Evolutionary conservation across 2,797 vertebrate genomes (phyloP), one percentile per base, ranked within the genome.

Genomic region (Linurgus olivaceus): DNA sequence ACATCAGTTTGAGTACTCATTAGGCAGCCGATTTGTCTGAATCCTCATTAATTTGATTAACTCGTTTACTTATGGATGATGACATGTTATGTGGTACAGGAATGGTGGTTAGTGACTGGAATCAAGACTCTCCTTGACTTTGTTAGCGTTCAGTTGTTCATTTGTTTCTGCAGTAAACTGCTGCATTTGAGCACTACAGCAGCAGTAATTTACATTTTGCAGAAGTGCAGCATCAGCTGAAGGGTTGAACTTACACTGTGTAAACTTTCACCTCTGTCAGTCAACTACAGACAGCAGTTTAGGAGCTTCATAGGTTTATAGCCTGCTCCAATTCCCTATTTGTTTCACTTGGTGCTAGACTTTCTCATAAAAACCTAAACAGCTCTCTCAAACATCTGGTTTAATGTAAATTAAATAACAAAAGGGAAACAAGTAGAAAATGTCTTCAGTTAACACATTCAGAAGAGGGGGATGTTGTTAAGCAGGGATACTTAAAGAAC

Each of bases 11-110:
- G 98, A 97, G 97, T 97, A 97, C 98, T 98, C 98, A 98, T 99
- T 99, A 98, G 98, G 95, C 97, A 97, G 87, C 88, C 93, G 88
- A 97, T 97, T 97, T 98, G 96, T 98, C 98, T 98, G 96, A 97
- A 98, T 98, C 97, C 98, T 99, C 98, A 98, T 99, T 99, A 99
- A 98, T 97, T 98, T 98, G 98, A 98, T 98, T 97, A 98, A 98
- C 98, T 99, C 98, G 98, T 98, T 99, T 98, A 97, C 97, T 98
- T 98, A 98, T 97, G 98, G 97, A 92, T 96, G 97, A 74, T 99
- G 98, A 98, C 98, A 98, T 98, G 95, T 97, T 97, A 97, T 96
- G 90, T 38, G 96, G 87, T 98, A 97, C 94, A 72, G 84, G 51
- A 84, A 93, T 72, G 77, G 84, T 96, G 85, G 93, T 93, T 93